These are phyloP conservation scores for Caretta caretta DNA, from an alignment of 2,113 vertebrate genomes.

Conservation along the genomic window DNA sequence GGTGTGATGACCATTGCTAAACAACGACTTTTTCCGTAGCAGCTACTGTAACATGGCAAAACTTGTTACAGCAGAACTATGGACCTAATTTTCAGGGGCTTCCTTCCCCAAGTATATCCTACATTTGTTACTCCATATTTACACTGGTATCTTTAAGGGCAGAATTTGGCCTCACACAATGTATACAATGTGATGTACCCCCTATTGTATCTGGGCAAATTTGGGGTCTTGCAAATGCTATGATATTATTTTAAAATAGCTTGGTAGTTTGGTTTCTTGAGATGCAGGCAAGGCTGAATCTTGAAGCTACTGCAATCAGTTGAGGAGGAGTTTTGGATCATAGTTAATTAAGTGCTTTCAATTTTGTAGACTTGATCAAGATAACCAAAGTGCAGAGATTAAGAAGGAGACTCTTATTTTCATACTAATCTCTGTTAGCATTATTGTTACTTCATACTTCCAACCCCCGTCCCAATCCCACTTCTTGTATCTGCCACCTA, in stretches of 20 bases:
- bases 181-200: slow-evolving; percentile 19
- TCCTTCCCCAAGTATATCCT: not conserved
- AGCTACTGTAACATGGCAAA: not conserved
- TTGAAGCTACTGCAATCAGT: slow-evolving; percentile 7
- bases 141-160: not conserved
- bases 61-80: not conserved
- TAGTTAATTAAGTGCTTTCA: not conserved
- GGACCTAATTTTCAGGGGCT: not conserved
- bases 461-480: not conserved
- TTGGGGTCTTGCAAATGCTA: not conserved
- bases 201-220: slow-evolving; percentile 8
- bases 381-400: not conserved
- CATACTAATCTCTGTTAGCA: not conserved
- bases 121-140: not conserved
- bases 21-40: slow-evolving; percentile 1
- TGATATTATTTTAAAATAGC: slow-evolving; percentile 7
- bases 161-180: not conserved
- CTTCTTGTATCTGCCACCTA: not conserved
- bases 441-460: not conserved
- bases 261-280: slow-evolving; percentile 35
- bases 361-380: slow-evolving; percentile 13
- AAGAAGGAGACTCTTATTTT: not conserved
- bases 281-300: slow-evolving; percentile 20
- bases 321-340: slow-evolving; percentile 23
- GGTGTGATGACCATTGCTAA: slow-evolving; percentile 37